Evolutionary conservation across 1,140 invertebrate genomes (phyloP), one percentile per base, ranked within the genome.

Genomic region (Heterodera carotae): DNA sequence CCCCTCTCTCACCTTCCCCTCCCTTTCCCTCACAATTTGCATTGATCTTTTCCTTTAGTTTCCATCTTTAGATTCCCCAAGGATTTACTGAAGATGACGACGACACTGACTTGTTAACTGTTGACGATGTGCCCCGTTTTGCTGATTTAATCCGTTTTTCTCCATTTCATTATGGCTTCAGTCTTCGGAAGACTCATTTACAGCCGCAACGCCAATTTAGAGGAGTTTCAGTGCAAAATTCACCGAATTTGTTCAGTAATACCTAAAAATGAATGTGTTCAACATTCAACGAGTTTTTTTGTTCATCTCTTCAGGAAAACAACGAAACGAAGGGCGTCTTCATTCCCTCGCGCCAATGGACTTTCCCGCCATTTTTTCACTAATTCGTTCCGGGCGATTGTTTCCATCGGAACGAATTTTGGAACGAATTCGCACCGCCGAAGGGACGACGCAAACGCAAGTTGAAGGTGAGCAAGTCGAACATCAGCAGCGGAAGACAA

Each of bases 401-500:
- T 66, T 66, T 27, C 62, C 62, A 34, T 66, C 62, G 29, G 25
- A 12, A 27, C 62, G 29, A 29, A 66, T 66, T 66, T 66, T 22
- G 62, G 62, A 27, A 25, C 27, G 62, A 29, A 31, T 66, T 66
- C 62, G 62, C 12, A n/a, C n/a, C n/a, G n/a, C 62, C 27, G n/a
- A 12, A 34, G 25, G 62, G 33, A 43, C 6, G 7, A 34, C 62
- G 27, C 39, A 43, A 56, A 56, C 48, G 48, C 15, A 56, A 56
- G 48, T 56, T 0, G 48, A 56, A 3, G 48, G 48, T 56, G 48
- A 56, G 12, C 48, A 15, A 43, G 39, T 12, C 39, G 6, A 6
- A 6, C 39, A 8, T 53, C 22, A 22, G 48, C 22, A 56, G 1
- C 48, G 2, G 12, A 15, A 56, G 12, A 12, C 12, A 22, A 18